A percentile compares a stretch with the other conserved stretches of the same genome.
phyloP scores from a whole-genome alignment of 1,140 invertebrate genomes.

The Chrysopa pallens region DNA sequence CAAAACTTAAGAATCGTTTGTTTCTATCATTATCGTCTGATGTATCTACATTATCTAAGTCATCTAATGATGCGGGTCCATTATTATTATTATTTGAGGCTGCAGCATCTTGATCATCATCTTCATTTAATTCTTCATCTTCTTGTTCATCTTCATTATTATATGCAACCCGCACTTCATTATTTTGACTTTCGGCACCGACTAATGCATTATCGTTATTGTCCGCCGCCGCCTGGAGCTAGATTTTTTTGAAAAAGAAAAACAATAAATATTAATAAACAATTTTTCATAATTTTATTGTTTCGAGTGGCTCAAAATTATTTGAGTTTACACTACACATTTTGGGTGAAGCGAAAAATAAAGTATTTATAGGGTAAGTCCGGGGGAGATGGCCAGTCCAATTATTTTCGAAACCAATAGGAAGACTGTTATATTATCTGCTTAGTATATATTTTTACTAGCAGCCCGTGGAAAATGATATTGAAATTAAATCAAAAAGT shows the following conservation, averaged over 20 bases:
- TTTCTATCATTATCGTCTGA: constrained; percentile 57
- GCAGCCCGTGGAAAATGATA: no score
- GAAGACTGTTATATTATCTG: no score
- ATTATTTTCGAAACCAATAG: no score
- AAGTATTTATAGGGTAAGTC: no score
- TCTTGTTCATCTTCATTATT: constrained; percentile 26
- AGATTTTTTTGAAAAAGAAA: background rate
- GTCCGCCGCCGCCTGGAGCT: constrained; percentile 7
- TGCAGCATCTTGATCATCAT: constrained; percentile 27
- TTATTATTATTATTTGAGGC: constrained; percentile 25
- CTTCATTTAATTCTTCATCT: constrained; percentile 18
- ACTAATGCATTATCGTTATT: constrained; percentile 26
- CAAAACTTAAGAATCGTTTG: constrained; percentile 60
- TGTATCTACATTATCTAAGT: constrained; percentile 29
- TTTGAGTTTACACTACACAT: no score
- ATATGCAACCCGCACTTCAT: constrained; percentile 41
- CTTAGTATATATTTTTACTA: no score
- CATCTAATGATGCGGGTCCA: constrained; percentile 24
- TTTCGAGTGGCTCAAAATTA: no score
- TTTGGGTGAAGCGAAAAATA: no score
- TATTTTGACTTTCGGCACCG: constrained; percentile 37
- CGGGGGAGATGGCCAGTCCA: no score
- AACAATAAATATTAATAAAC: no score
- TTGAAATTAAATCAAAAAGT: no score
- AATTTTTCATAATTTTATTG: no score